Percentiles rank a stretch among this genome's conserved stretches.
phyloP scores from a whole-genome alignment of 2,113 vertebrate species.

The Sigmodon hispidus region DNA sequence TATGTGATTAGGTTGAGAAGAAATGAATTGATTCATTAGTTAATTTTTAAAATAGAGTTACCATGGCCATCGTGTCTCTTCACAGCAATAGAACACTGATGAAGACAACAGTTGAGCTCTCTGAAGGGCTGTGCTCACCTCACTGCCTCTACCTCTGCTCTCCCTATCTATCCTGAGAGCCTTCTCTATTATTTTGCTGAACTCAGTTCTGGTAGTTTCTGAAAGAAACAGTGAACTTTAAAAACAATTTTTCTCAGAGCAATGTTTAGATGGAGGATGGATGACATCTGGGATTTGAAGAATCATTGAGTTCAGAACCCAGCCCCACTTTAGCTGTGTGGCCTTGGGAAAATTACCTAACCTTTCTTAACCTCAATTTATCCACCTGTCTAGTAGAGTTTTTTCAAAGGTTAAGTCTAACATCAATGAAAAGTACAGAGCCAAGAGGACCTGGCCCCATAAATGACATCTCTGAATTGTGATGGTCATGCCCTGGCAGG shows the following conservation, averaged over 20 bases:
- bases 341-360: neutral
- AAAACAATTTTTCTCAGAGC: neutral
- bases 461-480: neutral
- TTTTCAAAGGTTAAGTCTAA: constrained; percentile 22
- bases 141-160: fast-evolving
- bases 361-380: constrained; percentile 40
- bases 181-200: neutral
- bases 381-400: neutral
- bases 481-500: neutral
- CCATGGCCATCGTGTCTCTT: neutral
- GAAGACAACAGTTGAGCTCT: neutral
- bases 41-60: neutral
- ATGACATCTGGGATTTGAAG: neutral
- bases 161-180: neutral
- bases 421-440: neutral
- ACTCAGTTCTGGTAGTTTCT: neutral
- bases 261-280: neutral
- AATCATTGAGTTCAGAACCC: neutral
- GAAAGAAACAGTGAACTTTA: neutral
- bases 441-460: neutral
- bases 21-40: neutral
- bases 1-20: neutral
- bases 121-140: neutral
- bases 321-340: neutral
- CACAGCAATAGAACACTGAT: neutral